Conservation (phyloP, 2,113 vertebrate genomes). For the Centropristis striata region DNA sequence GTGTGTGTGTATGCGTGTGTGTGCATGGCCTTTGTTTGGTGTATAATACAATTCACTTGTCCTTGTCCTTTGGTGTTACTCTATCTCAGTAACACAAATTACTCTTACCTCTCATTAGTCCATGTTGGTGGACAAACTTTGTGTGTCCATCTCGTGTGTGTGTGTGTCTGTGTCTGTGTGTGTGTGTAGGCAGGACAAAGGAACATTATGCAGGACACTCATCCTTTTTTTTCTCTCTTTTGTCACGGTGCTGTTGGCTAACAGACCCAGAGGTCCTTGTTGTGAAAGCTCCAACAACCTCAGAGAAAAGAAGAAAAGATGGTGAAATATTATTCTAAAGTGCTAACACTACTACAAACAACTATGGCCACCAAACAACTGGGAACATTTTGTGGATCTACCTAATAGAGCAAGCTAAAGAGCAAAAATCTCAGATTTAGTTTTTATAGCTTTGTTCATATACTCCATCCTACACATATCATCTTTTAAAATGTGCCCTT, state of each 20-base stretch:
- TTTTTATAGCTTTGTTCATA: neutral
- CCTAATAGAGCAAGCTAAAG: no score
- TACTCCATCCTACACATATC: neutral
- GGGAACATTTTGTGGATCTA: no score
- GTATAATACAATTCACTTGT: slow-evolving; percentile 61
- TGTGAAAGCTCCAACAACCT: slow-evolving; percentile 5
- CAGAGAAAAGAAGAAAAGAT: slow-evolving; percentile 3
- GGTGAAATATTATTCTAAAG: neutral
- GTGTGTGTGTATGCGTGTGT: slow-evolving; percentile 43
- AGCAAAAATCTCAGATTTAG: neutral
- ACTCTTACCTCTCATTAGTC: slow-evolving; percentile 64
- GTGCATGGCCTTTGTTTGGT: slow-evolving; percentile 63
- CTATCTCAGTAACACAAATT: slow-evolving; percentile 61
- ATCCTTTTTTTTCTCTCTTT: neutral
- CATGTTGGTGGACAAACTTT: slow-evolving; percentile 47
- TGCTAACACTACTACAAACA: no score
- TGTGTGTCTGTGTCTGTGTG: slow-evolving; percentile 22
- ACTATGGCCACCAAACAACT: no score
- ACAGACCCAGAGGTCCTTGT: neutral
- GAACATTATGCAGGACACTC: slow-evolving; percentile 28
- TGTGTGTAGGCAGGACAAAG: slow-evolving; percentile 59
- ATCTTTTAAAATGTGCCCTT: neutral
- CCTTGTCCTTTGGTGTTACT: slow-evolving; percentile 59
- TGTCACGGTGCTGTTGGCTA: slow-evolving; percentile 6
- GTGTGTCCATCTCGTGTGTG: slow-evolving; percentile 25